A percentile compares a stretch with the other conserved stretches of the same genome.
These are phyloP conservation scores for Drosophila pseudotakahashii DNA, from an alignment of 2,888 invertebrate species.

Conservation along the genomic window DNA sequence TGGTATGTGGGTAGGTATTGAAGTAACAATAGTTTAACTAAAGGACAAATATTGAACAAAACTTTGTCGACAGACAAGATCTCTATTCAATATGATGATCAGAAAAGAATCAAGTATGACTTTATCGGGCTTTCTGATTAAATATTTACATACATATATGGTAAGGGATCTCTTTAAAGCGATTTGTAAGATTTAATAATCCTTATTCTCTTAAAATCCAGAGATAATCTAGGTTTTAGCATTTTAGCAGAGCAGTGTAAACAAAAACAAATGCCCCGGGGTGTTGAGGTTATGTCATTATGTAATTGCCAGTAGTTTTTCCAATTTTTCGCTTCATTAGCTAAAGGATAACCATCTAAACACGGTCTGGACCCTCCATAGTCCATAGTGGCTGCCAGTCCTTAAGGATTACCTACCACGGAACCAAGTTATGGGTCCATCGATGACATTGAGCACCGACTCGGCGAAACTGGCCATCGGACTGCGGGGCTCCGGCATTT, in stretches of 20 bases:
- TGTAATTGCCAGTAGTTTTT: slow-evolving; percentile 69
- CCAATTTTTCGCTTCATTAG: not conserved
- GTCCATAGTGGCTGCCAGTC: not conserved
- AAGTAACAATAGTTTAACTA: no score
- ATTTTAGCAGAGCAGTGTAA: slow-evolving; percentile 33
- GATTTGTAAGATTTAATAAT: not conserved
- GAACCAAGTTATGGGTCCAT: slow-evolving; percentile 90
- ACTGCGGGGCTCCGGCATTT: slow-evolving; percentile 83
- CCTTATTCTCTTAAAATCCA: not conserved
- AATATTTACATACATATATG: no score
- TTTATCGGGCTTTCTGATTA: no score
- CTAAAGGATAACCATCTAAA: no score
- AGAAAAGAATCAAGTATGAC: no score
- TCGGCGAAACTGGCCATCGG: slow-evolving; percentile 85
- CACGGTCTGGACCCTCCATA: no score
- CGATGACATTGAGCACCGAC: slow-evolving; percentile 86
- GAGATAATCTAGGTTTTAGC: not conserved
- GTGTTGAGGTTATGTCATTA: slow-evolving; percentile 83
- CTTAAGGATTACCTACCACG: slow-evolving; percentile 86
- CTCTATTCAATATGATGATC: no score
- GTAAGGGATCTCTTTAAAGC: no score
- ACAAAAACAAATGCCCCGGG: slow-evolving; percentile 53
- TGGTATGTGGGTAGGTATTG: not conserved
- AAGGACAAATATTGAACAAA: no score
- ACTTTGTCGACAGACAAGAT: no score